Evolutionary conservation across 37 sponge, comb jelly and placozoan species (phyloP).

Genomic region (Bolinopsis microptera): DNA sequence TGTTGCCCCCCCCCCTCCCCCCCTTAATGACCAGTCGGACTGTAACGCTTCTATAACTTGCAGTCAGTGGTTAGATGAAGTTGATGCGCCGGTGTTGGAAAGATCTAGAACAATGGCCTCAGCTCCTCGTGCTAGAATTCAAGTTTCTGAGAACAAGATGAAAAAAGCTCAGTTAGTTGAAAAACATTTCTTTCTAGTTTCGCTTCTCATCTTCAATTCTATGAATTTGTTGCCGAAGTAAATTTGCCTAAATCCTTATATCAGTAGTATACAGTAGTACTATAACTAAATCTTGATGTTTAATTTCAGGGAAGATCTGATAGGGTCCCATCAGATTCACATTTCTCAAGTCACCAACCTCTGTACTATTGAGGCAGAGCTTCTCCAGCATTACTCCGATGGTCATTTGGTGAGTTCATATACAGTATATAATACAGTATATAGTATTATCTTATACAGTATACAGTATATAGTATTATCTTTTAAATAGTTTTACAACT

Average conservation of each 20-base stretch:
- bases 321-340: constrained; percentile 34
- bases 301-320: constrained; percentile 10
- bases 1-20: no score
- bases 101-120: constrained; percentile 11
- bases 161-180: constrained; percentile 13
- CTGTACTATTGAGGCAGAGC: constrained; percentile 16
- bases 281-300: no score
- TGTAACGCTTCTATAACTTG: no score
- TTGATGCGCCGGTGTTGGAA: not conserved
- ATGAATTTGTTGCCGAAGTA: no score
- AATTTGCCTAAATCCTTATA: no score
- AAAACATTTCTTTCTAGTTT: not conserved
- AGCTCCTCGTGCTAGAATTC: constrained; percentile 14
- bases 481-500: not conserved
- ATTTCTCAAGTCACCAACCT: constrained; percentile 44
- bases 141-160: not conserved
- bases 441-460: not conserved
- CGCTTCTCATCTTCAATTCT: no score
- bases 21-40: no score
- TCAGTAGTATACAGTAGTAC: no score
- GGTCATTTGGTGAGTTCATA: not conserved
- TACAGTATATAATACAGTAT: not conserved
- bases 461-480: no score
- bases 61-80: not conserved
- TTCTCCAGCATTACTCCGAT: not conserved